phyloP scores from a whole-genome alignment of 2,113 vertebrate genomes.

The Albula glossodonta region DNA sequence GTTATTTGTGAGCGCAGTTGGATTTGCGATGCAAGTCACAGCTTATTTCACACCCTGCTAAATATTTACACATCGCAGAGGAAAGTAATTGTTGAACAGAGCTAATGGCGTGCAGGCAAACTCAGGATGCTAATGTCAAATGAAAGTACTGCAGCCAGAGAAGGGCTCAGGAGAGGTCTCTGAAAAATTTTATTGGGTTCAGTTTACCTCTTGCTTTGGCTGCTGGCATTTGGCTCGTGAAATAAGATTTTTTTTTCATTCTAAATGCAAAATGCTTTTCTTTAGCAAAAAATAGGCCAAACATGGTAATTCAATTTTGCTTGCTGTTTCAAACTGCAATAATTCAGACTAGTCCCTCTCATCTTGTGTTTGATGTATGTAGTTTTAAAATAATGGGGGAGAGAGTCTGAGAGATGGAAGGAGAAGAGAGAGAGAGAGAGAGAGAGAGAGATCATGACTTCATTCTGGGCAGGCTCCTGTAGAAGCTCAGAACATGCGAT shows the following conservation, averaged over 20 bases:
- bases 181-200: neutral
- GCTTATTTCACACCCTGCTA: slow-evolving; percentile 68
- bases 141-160: neutral
- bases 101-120: neutral
- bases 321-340: neutral
- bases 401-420: too few species aligned
- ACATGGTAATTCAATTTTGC: neutral
- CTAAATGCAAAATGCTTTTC: neutral
- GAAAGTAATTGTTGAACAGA: slow-evolving; percentile 50
- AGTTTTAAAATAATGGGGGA: neutral
- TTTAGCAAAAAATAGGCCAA: neutral
- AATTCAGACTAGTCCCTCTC: neutral
- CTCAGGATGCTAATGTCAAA: neutral
- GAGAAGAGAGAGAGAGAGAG: neutral
- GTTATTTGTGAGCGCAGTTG: slow-evolving; percentile 28
- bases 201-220: slow-evolving; percentile 10
- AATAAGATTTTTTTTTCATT: neutral
- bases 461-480: neutral
- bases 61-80: slow-evolving; percentile 51
- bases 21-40: slow-evolving; percentile 44
- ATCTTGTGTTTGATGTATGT: too few species aligned
- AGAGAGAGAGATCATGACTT: slow-evolving; percentile 18
- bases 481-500: neutral
- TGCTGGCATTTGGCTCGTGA: neutral
- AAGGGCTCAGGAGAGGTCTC: neutral